Conservation (phyloP, 1,140 invertebrate genomes). For the Drosophila kepulauana region DNA sequence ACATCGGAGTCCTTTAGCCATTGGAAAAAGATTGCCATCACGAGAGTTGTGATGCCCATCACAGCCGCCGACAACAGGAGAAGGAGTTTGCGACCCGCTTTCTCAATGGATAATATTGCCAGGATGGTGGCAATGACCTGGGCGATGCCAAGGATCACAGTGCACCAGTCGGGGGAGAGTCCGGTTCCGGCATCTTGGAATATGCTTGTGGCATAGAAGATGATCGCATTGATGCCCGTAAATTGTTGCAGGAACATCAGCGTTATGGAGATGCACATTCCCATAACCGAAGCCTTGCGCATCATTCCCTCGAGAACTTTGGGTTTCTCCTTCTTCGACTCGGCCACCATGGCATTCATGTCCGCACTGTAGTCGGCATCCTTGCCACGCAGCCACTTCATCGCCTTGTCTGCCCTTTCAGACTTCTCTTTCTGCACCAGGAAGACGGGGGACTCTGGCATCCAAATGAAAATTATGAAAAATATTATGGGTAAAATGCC, state of each 20-base stretch:
- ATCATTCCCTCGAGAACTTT: not conserved
- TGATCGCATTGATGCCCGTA: conserved; percentile 69
- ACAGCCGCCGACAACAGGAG: conserved; percentile 88
- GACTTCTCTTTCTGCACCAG: conserved; percentile 86
- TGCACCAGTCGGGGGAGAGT: conserved; percentile 81
- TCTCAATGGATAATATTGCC: conserved; percentile 88
- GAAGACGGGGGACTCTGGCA: conserved; percentile 89
- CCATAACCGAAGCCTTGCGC: conserved; percentile 20
- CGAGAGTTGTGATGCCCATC: conserved; percentile 87
- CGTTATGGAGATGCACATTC: conserved; percentile 49
- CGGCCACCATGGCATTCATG: conserved; percentile 19
- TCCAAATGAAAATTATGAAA: conserved; percentile 87
- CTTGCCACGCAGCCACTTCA: conserved; percentile 89
- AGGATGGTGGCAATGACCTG: conserved; percentile 89
- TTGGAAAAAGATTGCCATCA: conserved; percentile 88
- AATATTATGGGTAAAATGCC: conserved; percentile 87
- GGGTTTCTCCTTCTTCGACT: conserved; percentile 8
- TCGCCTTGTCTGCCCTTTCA: conserved; percentile 87
- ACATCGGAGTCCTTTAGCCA: conserved; percentile 84
- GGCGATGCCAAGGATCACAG: conserved; percentile 91
- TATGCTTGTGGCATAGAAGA: conserved; percentile 67
- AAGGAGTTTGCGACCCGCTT: conserved; percentile 88
- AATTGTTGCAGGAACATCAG: conserved; percentile 72
- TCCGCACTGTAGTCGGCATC: conserved; percentile 86
- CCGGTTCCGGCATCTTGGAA: conserved; percentile 38